These are phyloP conservation scores for Myotis daubentonii DNA, from an alignment of 2,797 vertebrate genomes.

Conservation along the genomic window DNA sequence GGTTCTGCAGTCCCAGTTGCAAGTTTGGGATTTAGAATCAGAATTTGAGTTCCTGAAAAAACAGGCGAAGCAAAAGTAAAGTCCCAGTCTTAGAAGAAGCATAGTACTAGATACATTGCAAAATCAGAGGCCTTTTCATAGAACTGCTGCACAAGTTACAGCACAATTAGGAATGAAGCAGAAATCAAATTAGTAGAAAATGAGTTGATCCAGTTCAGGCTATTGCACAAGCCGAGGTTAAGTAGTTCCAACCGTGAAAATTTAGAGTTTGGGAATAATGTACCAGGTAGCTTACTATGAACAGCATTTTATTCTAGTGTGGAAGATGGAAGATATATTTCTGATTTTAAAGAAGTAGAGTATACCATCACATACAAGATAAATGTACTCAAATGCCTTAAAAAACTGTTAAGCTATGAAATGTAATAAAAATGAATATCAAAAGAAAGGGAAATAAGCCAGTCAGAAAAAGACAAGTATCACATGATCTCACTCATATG, in stretches of 20 bases:
- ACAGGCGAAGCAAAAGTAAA: background rate
- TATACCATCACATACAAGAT: slow-evolving; percentile 58
- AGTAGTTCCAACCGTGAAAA: background rate
- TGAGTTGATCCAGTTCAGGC: background rate
- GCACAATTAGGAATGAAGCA: background rate
- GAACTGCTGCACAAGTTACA: background rate
- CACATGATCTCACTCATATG: background rate
- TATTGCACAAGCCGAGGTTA: background rate
- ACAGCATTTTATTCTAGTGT: slow-evolving; percentile 34
- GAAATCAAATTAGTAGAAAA: slow-evolving; percentile 28
- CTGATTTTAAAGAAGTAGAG: slow-evolving; percentile 42
- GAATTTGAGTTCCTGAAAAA: background rate
- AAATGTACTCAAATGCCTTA: slow-evolving; percentile 63
- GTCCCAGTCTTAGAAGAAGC: background rate
- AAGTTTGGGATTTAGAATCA: background rate
- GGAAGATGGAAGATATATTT: slow-evolving; percentile 26
- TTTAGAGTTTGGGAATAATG: background rate
- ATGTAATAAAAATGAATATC: background rate
- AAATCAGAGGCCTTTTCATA: slow-evolving; percentile 11
- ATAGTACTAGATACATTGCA: background rate
- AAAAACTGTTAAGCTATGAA: slow-evolving; percentile 63
- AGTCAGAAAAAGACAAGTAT: background rate
- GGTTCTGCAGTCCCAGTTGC: background rate
- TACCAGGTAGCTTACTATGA: background rate
- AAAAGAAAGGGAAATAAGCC: background rate